A percentile compares a stretch with the other conserved stretches of the same genome.
These are phyloP conservation scores for Adela reaumurella DNA, from an alignment of 2,888 invertebrate genomes.

Conservation along the genomic window DNA sequence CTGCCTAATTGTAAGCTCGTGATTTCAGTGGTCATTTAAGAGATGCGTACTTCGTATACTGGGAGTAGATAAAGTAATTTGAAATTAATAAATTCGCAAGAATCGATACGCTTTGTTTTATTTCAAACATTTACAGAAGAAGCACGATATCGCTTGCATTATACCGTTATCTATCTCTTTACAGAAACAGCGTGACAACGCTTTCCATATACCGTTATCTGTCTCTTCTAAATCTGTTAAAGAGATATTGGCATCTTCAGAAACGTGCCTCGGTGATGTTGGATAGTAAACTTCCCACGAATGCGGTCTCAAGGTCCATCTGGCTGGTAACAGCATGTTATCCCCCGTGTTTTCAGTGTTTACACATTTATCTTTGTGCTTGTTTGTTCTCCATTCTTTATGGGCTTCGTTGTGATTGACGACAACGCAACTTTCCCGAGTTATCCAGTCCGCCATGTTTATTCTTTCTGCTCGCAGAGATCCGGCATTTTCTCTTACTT, in stretches of 20 bases:
- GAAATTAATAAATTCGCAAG: constrained; percentile 56
- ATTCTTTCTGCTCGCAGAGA: no score
- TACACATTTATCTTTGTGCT: no score
- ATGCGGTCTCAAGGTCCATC: constrained; percentile 23
- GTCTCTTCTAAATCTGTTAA: background rate
- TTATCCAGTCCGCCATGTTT: no score
- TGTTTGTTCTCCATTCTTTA: no score
- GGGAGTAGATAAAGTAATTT: constrained; percentile 43
- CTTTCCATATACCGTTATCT: constrained; percentile 3
- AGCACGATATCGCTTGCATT: constrained; percentile 21
- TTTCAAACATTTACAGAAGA: constrained; percentile 25
- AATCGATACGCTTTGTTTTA: constrained; percentile 24
- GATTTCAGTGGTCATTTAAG: background rate
- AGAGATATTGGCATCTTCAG: background rate
- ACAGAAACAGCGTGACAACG: constrained; percentile 25
- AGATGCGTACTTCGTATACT: constrained; percentile 45
- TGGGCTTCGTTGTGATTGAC: no score
- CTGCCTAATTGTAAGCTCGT: no score
- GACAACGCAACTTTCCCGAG: no score
- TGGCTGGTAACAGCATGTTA: no score
- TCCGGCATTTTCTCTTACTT: constrained; percentile 19
- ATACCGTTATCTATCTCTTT: constrained; percentile 1
- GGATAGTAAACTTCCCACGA: constrained; percentile 24
- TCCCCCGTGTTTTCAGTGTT: no score
- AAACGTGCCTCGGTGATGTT: constrained; percentile 19